phyloP scores from a whole-genome alignment of 2,888 invertebrate genomes.

The Polymixis flavicincta region DNA sequence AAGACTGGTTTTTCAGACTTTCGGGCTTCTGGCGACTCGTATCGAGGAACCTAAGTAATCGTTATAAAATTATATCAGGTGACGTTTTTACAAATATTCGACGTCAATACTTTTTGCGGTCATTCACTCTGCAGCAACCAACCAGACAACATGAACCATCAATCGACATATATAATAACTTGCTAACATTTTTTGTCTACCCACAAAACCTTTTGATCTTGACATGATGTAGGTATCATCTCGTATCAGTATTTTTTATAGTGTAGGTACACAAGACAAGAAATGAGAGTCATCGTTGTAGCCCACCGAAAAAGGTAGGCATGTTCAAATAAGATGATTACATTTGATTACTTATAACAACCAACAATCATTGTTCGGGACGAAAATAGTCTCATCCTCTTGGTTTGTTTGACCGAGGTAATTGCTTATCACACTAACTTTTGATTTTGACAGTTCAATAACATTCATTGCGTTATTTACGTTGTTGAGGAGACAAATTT shows the following conservation, averaged over 20 bases:
- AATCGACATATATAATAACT: constrained; percentile 7
- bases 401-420: constrained; percentile 3
- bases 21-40: not conserved
- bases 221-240: not conserved
- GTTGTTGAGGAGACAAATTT: too few species aligned
- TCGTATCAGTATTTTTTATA: not conserved
- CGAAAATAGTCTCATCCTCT: constrained; percentile 31
- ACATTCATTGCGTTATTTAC: too few species aligned
- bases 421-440: too few species aligned
- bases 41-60: not conserved
- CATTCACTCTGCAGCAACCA: constrained; percentile 2
- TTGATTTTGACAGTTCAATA: too few species aligned
- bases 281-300: constrained; percentile 28
- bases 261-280: not conserved
- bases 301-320: constrained; percentile 13
- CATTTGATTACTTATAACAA: constrained; percentile 41
- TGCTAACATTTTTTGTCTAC: constrained; percentile 2
- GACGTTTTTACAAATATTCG: constrained; percentile 6
- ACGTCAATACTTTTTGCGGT: constrained; percentile 6
- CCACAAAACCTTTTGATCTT: constrained; percentile 7
- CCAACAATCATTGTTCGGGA: constrained; percentile 16
- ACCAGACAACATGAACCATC: not conserved
- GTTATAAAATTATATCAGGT: not conserved
- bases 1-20: not conserved
- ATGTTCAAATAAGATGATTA: constrained; percentile 33